Base-by-base conservation (phyloP, 2,888 invertebrate species). In the Graphium colonna region DNA sequence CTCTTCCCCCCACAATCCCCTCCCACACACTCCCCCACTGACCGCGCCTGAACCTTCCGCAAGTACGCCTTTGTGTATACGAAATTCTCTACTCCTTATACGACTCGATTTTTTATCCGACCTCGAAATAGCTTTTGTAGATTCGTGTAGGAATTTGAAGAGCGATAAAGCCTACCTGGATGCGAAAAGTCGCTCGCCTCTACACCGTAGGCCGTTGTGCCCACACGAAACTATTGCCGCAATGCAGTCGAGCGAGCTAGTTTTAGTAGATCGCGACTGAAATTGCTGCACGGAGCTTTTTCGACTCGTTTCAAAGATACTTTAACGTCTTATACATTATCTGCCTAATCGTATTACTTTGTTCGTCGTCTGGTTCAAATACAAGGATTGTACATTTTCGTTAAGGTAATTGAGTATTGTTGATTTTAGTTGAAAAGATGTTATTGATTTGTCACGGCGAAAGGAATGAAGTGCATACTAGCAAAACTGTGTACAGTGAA, bases 31-130 rank as follows among this genome's bases (percentile, higher is more conserved):
- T 51, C 51, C 55, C 31, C 51, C 44, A 49, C 57, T 63, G 64
- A 60, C 61, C 67, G 60, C 58, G 42, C 60, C 67, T 67, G 74
- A 88, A 84, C 87, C 85, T 88, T 87, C 83, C 82, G 82, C 77
- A 73, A 77, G 63, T 67, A 68, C 65, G 63, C 58, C 56, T 52
- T 36, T 50, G 21, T 18, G 16, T 42, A 40, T 40, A 46, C 36
- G 18, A 48, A 42, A 48, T 40, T 18, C 13, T 16, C 9, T 26
- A 38, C 16, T 26, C 16, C 1, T 36, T 26, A 15, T 47, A 36
- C 18, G 26, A 39, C 15, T 15, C 13, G 10, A 39, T 15, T 38
- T 16, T 39, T 47, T 1, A 16, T 7, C 16, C 15, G 47, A 2
- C 26, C 47, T 47, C 38, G 38, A 16, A 31, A 5, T 21, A 21